Conservation (phyloP, 2,888 invertebrate species). For the Perdita meconis region DNA sequence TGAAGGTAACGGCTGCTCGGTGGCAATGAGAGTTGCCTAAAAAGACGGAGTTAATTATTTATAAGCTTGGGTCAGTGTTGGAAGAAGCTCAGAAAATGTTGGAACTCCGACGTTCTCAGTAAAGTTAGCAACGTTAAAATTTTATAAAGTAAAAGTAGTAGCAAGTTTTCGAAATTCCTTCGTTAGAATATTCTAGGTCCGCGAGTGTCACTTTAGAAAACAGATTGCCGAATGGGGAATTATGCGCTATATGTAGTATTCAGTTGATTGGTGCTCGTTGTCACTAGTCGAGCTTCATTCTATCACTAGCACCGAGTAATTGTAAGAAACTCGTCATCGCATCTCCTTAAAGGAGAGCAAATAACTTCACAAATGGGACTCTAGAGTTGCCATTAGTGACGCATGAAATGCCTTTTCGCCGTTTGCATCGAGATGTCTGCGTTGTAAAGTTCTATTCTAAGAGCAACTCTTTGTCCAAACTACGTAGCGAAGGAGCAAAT, state of each 20-base stretch:
- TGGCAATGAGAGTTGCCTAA: neutral
- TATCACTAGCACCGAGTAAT: neutral
- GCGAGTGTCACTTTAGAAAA: neutral
- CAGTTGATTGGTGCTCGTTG: neutral
- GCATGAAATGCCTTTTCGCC: neutral
- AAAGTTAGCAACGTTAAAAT: neutral
- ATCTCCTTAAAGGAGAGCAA: slow-evolving; percentile 9
- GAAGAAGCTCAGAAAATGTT: no score
- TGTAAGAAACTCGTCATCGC: slow-evolving; percentile 2
- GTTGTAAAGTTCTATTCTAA: slow-evolving; percentile 8
- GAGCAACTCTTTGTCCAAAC: slow-evolving; percentile 13
- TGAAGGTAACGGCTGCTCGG: neutral
- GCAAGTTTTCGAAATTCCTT: neutral
- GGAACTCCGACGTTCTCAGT: slow-evolving; percentile 1
- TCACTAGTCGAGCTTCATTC: neutral
- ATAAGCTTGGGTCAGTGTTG: neutral
- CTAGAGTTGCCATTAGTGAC: slow-evolving; percentile 5
- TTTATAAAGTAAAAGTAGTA: slow-evolving; percentile 2
- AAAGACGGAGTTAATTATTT: neutral
- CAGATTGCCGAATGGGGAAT: neutral
- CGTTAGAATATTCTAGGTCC: neutral
- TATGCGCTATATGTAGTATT: neutral
- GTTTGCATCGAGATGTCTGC: neutral
- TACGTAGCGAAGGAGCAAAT: neutral
- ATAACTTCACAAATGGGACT: neutral